A percentile compares a stretch with the other conserved stretches of the same genome.
Evolutionary conservation across 2,888 invertebrate genomes (phyloP).

Genomic region (Neria commutata): DNA sequence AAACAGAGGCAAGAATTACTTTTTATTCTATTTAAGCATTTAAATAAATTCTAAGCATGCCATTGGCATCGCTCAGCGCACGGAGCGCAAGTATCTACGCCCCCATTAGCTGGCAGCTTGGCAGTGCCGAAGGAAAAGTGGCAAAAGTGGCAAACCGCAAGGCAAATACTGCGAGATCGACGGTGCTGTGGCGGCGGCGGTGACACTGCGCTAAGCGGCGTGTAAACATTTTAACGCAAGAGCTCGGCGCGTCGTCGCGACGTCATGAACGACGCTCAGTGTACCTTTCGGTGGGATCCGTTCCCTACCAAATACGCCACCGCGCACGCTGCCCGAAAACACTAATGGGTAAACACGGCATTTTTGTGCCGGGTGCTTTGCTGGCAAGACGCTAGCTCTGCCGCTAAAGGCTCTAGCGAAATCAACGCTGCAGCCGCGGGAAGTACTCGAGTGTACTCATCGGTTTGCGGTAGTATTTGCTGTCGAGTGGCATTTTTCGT

Average conservation of each 20-base stretch:
- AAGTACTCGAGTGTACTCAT: too few relatives aligned
- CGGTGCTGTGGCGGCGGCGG: conserved; percentile 5
- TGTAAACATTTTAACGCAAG: conserved; percentile 43
- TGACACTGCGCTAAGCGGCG: conserved; percentile 30
- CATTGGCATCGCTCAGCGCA: not conserved
- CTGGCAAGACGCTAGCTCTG: conserved; percentile 41
- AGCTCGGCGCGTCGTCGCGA: not conserved
- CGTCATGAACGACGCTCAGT: not conserved
- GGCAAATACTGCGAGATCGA: conserved; percentile 28
- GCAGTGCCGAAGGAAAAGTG: not conserved
- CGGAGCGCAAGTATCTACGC: not conserved
- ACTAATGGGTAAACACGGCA: conserved; percentile 54
- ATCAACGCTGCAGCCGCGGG: conserved; percentile 13
- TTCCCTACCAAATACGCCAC: conserved; percentile 6
- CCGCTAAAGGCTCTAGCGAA: conserved; percentile 26
- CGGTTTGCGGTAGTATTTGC: conserved; percentile 12
- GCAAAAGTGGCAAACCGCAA: conserved; percentile 28
- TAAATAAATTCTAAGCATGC: conserved; percentile 4
- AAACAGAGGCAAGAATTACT: conserved; percentile 44
- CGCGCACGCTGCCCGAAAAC: conserved; percentile 37
- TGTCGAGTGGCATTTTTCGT: conserved; percentile 11
- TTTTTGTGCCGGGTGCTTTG: conserved; percentile 17
- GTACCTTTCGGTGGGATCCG: not conserved
- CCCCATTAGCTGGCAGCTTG: not conserved
- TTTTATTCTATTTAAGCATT: conserved; percentile 14